Percentiles rank a stretch among this genome's conserved stretches.
phyloP scores from a whole-genome alignment of 2,113 vertebrate species.

The Ammodytes marinus region DNA sequence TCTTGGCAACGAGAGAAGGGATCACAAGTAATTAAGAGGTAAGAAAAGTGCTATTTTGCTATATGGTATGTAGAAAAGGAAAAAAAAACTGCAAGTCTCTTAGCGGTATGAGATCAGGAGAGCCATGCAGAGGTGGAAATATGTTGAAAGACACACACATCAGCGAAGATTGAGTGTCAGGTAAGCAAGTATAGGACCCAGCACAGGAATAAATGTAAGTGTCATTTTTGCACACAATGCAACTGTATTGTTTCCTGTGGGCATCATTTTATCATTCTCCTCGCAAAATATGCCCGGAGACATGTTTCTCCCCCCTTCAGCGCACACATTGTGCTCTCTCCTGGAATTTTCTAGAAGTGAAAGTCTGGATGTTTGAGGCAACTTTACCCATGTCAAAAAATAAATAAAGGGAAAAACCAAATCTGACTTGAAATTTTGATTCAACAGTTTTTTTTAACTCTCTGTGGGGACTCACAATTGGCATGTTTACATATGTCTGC shows the following conservation, averaged over 20 bases:
- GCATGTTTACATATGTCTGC: slow-evolving; percentile 4
- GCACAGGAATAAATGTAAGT: slow-evolving; percentile 25
- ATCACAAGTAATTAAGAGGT: slow-evolving; percentile 69
- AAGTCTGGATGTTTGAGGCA: slow-evolving; percentile 47
- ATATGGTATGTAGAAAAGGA: background rate
- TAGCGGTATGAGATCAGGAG: slow-evolving; percentile 1
- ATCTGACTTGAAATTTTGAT: slow-evolving; percentile 50
- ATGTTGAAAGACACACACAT: slow-evolving; percentile 52
- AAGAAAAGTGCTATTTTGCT: slow-evolving; percentile 20
- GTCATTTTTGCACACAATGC: slow-evolving; percentile 50
- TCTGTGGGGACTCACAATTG: slow-evolving; percentile 11
- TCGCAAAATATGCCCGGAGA: slow-evolving; percentile 63
- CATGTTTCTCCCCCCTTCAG: slow-evolving; percentile 48
- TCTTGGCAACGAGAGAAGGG: slow-evolving; percentile 49
- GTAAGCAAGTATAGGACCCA: slow-evolving; percentile 7
- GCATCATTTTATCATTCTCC: slow-evolving; percentile 68
- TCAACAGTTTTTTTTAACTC: slow-evolving; percentile 33
- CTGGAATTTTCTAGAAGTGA: slow-evolving; percentile 29
- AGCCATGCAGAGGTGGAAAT: slow-evolving; percentile 27
- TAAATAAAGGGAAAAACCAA: slow-evolving; percentile 10
- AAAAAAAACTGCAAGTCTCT: slow-evolving; percentile 14
- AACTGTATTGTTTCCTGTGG: slow-evolving; percentile 46
- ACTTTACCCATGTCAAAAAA: slow-evolving; percentile 53
- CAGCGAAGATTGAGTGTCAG: slow-evolving; percentile 43
- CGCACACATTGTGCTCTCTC: slow-evolving; percentile 21